phyloP scores from a whole-genome alignment of 2,113 vertebrate species.

The Cyprinus carpio region DNA sequence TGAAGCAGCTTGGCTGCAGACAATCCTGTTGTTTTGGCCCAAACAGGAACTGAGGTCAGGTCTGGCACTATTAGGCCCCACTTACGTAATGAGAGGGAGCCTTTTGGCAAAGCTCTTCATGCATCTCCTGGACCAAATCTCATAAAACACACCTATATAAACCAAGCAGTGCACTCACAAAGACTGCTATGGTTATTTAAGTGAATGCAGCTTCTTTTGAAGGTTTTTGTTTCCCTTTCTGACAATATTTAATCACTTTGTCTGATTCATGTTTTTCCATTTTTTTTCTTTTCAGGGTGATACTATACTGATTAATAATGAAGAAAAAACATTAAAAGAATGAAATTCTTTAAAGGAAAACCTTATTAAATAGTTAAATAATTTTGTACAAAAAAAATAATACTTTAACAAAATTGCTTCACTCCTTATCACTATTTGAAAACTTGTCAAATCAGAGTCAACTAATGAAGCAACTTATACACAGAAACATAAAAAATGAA shows the following conservation, averaged over 20 bases:
- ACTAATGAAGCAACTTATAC: background rate
- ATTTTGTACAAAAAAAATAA: background rate
- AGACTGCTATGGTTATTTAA: slow-evolving; percentile 1
- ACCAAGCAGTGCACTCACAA: slow-evolving; percentile 29
- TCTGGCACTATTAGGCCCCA: background rate
- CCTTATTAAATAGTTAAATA: too few species aligned
- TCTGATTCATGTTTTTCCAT: too few species aligned
- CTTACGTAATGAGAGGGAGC: slow-evolving; percentile 39
- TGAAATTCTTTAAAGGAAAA: too few species aligned
- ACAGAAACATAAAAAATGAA: background rate
- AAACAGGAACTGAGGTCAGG: slow-evolving; percentile 36
- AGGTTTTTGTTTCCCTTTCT: too few species aligned
- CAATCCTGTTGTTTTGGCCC: slow-evolving; percentile 32
- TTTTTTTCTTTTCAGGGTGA: too few species aligned
- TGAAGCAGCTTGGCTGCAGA: slow-evolving; percentile 38
- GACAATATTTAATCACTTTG: too few species aligned
- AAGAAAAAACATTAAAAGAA: too few species aligned
- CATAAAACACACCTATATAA: slow-evolving; percentile 41
- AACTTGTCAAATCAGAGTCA: background rate
- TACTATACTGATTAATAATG: too few species aligned
- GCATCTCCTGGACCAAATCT: slow-evolving; percentile 45
- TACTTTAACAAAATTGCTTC: background rate
- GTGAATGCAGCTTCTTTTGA: background rate
- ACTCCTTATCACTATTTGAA: background rate
- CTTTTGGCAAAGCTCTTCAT: slow-evolving; percentile 40